phyloP scores from a whole-genome alignment of 2,113 vertebrate genomes.

The Bolborhynchus lineola region DNA sequence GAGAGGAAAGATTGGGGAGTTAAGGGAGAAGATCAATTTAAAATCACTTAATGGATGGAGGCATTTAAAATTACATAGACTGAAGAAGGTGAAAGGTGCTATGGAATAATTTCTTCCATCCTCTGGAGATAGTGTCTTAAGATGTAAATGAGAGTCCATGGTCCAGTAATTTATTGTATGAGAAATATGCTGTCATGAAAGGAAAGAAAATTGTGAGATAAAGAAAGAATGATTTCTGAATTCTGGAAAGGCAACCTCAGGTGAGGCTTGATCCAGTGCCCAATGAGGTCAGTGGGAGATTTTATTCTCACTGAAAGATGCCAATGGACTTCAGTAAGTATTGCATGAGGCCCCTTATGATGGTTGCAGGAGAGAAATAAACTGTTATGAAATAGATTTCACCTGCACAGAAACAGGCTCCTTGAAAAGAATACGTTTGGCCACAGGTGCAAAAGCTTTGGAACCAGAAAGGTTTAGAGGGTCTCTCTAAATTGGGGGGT shows the following conservation, averaged over 20 bases:
- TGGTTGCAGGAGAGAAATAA: neutral
- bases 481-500: neutral
- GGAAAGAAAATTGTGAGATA: neutral
- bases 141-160: conserved; percentile 38
- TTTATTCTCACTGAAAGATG: neutral
- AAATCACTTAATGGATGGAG: conserved; percentile 56
- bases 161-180: neutral
- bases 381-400: neutral
- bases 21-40: conserved; percentile 55
- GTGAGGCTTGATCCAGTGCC: neutral
- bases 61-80: conserved; percentile 56
- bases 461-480: neutral
- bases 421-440: neutral
- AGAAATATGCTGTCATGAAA: neutral
- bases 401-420: neutral
- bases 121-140: conserved; percentile 40
- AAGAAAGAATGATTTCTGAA: conserved; percentile 2
- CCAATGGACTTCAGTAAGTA: neutral
- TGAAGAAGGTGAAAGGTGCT: conserved; percentile 58
- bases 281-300: neutral
- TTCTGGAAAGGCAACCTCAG: neutral
- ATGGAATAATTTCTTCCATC: conserved; percentile 48
- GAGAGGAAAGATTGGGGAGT: conserved; percentile 44
- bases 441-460: neutral
- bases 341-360: neutral